Evolutionary conservation across 2,888 invertebrate genomes (phyloP), one percentile per base, ranked within the genome.

Genomic region (Cactoblastis cactorum): DNA sequence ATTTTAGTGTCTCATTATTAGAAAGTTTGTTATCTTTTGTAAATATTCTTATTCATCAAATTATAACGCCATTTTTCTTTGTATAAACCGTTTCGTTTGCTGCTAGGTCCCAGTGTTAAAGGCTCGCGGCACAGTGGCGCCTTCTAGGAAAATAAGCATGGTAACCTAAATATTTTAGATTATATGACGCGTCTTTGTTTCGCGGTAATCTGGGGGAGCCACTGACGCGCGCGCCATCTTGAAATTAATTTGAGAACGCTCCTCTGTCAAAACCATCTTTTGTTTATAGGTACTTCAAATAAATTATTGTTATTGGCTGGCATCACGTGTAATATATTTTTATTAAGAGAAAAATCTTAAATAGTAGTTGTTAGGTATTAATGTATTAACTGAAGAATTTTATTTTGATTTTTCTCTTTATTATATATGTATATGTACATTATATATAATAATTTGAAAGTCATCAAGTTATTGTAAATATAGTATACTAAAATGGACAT

Each of bases 351-450:
- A 83, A 88, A 88, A 78, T 86, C 87, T 87, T 87, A 86, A 86
- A 84, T 83, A 80, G 78, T 87, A 86, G 85, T 81, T 82, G 69
- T 81, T 88, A 88, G 89, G 75, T 74, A 88, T 85, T 86, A 86
- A 86, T 87, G 85, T 84, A 88, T 87, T 87, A 82, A 85, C 86
- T 86, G 85, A 86, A 83, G 80, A 86, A 82, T 80, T 87, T 86
- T 88, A 86, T 87, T 88, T 84, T 82, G 84, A 88, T 85, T 89
- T 88, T 87, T 85, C 85, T 85, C 80, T 83, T 84, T 84, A 81
- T 80, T 78, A 81, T 85, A 79, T 80, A 80, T 83, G 71, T 77
- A 77, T 83, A 83, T 86, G 85, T 88, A 85, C 77, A 85, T 83
- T 87, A 84, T 86, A 87, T 82, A 83, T 73, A 69, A 65, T 73